Percentiles rank a stretch among this genome's conserved stretches.
phyloP scores from a whole-genome alignment of 1,140 invertebrate genomes.

The Anastrepha obliqua region DNA sequence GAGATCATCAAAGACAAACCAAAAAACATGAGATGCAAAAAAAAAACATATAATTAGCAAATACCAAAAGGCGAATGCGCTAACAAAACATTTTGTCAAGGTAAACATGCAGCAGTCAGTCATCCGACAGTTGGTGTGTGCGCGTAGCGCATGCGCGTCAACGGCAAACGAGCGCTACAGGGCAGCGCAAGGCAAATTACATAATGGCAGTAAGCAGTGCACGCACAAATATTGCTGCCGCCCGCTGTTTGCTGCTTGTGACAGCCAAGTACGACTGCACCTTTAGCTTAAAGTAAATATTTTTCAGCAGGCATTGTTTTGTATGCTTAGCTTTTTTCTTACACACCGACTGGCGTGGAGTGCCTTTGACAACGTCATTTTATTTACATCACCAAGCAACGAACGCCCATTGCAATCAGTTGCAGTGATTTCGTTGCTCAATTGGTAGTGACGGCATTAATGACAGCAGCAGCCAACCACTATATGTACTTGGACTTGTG shows the following conservation, averaged over 20 bases:
- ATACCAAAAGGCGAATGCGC: slow-evolving; percentile 41
- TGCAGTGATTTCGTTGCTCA: neutral
- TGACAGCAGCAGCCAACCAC: neutral
- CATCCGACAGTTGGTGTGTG: neutral
- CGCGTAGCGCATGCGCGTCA: slow-evolving; percentile 2
- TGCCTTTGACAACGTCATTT: slow-evolving; percentile 1
- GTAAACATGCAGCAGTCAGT: slow-evolving; percentile 18
- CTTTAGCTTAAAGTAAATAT: neutral
- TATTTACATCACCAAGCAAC: neutral
- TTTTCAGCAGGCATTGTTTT: neutral
- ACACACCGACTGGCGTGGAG: neutral
- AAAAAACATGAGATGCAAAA: neutral
- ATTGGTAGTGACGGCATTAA: neutral
- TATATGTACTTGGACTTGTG: neutral
- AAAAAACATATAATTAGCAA: neutral
- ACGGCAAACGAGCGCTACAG: neutral
- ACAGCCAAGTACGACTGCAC: neutral
- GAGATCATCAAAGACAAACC: neutral
- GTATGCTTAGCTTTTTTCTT: neutral
- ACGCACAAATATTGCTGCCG: slow-evolving; percentile 8
- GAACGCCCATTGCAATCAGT: neutral
- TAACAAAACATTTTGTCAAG: slow-evolving; percentile 41
- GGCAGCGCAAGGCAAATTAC: neutral
- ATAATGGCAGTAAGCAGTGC: neutral
- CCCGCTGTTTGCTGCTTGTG: neutral